Percentiles rank a stretch among this genome's conserved stretches.
Evolutionary conservation across 2,888 invertebrate genomes (phyloP).

Genomic region (Aspidapion aeneum): DNA sequence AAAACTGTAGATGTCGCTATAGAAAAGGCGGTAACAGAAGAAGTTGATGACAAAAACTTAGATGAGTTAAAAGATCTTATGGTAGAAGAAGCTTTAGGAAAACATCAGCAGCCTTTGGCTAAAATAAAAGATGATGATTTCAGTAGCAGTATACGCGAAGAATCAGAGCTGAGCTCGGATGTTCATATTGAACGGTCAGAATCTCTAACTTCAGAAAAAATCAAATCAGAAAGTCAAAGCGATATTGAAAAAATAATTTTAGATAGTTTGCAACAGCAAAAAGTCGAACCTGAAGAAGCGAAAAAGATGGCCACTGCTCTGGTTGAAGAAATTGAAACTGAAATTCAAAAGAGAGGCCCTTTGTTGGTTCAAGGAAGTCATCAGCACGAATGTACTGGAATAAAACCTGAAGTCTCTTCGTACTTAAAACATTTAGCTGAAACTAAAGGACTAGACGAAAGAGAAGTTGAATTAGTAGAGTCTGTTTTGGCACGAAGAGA

Average conservation of each 20-base stretch:
- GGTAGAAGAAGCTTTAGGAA: conserved; percentile 22
- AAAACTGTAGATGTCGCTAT: conserved; percentile 20
- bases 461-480: conserved; percentile 50
- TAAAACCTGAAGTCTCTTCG: conserved; percentile 45
- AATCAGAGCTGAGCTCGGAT: conserved; percentile 45
- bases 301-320: conserved; percentile 51
- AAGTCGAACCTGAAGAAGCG: conserved; percentile 51
- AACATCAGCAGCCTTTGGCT: conserved; percentile 9
- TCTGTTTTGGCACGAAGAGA: conserved; percentile 51
- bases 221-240: conserved; percentile 44
- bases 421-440: conserved; percentile 48
- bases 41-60: conserved; percentile 20
- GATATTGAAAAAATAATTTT: conserved; percentile 46
- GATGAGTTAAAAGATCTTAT: conserved; percentile 24
- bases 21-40: conserved; percentile 20
- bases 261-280: conserved; percentile 46
- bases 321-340: conserved; percentile 53
- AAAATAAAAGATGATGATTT: conserved; percentile 43
- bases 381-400: conserved; percentile 22
- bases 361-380: conserved; percentile 18
- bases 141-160: conserved; percentile 40
- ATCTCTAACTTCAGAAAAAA: conserved; percentile 42
- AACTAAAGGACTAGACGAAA: conserved; percentile 48
- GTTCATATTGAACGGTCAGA: conserved; percentile 45
- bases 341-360: conserved; percentile 48